phyloP scores from a whole-genome alignment of 2,113 vertebrate genomes.

The chimpanzee (Pan troglodytes) region NHGRI_mPanTro3-v2.1_pri NC_072410.2:102403501-102404000 shows the following conservation, averaged over 20 bases:
- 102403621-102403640: not conserved
- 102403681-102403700: not conserved
- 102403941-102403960: no score
- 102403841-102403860: not conserved
- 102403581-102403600: not conserved
- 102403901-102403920: not conserved
- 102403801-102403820: fast-evolving
- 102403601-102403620: not conserved
- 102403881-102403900: not conserved
- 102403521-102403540: constrained; percentile 6
- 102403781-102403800: not conserved
- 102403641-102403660: not conserved
- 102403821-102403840: not conserved
- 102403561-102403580: not conserved
- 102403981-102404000: no score
- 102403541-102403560: not conserved
- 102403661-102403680: not conserved
- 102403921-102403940: no score
- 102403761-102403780: not conserved
- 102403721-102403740: not conserved
- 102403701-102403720: not conserved
- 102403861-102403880: not conserved
- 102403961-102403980: no score
- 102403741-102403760: not conserved
- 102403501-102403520: not conserved